Evolutionary conservation across 35 echinoderm and acorn worm genomes (phyloP), one percentile per base, ranked within the genome.

Genomic region (Ophioderma brevispina): DNA sequence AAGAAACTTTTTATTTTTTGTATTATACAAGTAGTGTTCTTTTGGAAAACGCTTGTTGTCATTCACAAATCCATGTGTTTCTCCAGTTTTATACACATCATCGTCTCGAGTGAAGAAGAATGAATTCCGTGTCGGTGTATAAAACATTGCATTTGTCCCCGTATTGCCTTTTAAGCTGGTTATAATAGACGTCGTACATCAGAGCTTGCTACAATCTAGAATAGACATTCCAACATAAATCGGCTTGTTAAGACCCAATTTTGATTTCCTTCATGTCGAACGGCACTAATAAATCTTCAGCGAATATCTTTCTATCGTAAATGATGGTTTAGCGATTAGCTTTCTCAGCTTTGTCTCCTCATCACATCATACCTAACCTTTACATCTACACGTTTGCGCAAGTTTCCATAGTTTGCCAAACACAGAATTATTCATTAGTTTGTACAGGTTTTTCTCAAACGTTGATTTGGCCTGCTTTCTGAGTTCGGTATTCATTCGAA

Each of bases 1-100:
- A 36, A 89, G n/a, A n/a, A 89, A 76, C 87, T 89, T 89, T 23
- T 80, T 80, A 39, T 89, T 89, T 34, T 33, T 80, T 0, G n/a
- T 56, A 38, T 11, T 80, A 40, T 80, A 40, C 5, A 89, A 52
- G 40, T 31, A 34, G 36, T 52, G 39, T 5, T 85, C 31, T 59
- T 55, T 85, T 34, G n/a, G 23, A 33, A 25, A 87, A 80, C 34
- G 39, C 87, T 89, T 19, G 41, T n/a, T 89, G 76, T 89, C 87
- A 34, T 89, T 80, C 23, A 50, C 0, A 34, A 31, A 31, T 6
- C 14, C 1, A 33, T 89, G 21, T 43, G 30, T 32, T 5, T 33
- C 76, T 33, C 79, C 49, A 32, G 79, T 77, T 55, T 80, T 78
- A 28, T 89, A 89, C 75, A 89, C 87, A 49, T 89, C 87, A 32